Percentiles rank a stretch among this genome's conserved stretches.
Conservation (phyloP, 2,797 vertebrate genomes). For the Poeciliopsis paucimaculata region DNA sequence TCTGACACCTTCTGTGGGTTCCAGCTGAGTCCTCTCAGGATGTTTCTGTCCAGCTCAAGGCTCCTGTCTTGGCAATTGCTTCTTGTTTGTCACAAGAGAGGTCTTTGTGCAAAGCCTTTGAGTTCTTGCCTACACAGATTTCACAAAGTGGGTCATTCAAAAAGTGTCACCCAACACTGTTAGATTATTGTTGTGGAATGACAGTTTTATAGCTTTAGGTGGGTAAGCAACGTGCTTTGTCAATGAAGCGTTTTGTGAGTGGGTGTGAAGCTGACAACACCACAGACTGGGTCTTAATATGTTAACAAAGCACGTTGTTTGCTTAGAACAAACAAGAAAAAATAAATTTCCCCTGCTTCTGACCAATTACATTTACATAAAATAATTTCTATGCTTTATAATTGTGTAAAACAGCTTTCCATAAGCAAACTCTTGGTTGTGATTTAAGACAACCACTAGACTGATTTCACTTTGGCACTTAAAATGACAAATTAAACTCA, state of each 20-base stretch:
- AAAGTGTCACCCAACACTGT: conserved; percentile 74
- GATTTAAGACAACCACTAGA: conserved; percentile 18
- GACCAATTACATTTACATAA: neutral
- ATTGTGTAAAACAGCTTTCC: neutral
- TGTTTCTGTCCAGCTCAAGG: conserved; percentile 45
- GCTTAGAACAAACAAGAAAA: conserved; percentile 9
- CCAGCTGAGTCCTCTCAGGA: conserved; percentile 55
- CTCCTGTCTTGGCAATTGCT: conserved; percentile 61
- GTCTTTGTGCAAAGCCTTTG: conserved; percentile 64
- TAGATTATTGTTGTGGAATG: conserved; percentile 73
- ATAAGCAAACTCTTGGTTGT: conserved; percentile 9
- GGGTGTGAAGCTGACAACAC: conserved; percentile 62
- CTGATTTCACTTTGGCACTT: conserved; percentile 21
- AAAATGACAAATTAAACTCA: conserved; percentile 20
- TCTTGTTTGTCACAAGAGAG: conserved; percentile 54
- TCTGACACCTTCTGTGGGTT: conserved; percentile 41
- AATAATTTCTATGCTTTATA: neutral
- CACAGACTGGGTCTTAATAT: conserved; percentile 39
- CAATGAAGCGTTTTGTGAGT: conserved; percentile 66
- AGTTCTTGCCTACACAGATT: conserved; percentile 65
- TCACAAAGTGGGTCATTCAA: conserved; percentile 67
- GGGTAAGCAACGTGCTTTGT: conserved; percentile 75
- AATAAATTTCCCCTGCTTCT: neutral
- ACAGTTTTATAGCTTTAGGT: conserved; percentile 43
- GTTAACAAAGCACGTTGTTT: conserved; percentile 35